Evolutionary conservation across 2,113 vertebrate genomes (phyloP).

Genomic region (Athene noctua): DNA sequence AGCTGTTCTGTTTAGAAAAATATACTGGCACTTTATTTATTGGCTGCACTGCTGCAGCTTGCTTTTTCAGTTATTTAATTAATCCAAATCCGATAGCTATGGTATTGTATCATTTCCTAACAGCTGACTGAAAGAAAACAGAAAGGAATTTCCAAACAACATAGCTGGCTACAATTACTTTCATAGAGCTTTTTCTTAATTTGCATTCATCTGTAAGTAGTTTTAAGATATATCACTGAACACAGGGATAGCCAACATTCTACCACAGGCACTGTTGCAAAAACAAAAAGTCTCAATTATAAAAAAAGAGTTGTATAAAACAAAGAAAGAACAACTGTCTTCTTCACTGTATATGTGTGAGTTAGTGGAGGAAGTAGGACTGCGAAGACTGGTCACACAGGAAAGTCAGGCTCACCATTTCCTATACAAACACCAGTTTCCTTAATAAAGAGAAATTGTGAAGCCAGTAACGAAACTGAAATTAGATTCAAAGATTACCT

Average conservation of each 20-base stretch:
- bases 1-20: not conserved
- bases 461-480: not conserved
- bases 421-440: not conserved
- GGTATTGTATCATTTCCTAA: not conserved
- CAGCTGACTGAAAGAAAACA: not conserved
- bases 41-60: not conserved
- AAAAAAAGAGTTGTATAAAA: not conserved
- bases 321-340: not conserved
- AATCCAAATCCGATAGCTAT: not conserved
- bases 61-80: not conserved
- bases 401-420: not conserved
- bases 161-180: not conserved
- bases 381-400: not conserved
- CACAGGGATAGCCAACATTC: not conserved
- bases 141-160: not conserved
- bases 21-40: not conserved
- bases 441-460: not conserved
- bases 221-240: not conserved
- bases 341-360: not conserved
- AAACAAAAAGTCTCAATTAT: not conserved
- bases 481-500: not conserved
- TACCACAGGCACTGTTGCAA: not conserved
- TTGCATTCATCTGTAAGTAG: not conserved
- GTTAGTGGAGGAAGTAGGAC: not conserved
- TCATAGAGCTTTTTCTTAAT: not conserved